phyloP scores from a whole-genome alignment of 2,797 vertebrate species.

The Sebastes baramenuke region DNA sequence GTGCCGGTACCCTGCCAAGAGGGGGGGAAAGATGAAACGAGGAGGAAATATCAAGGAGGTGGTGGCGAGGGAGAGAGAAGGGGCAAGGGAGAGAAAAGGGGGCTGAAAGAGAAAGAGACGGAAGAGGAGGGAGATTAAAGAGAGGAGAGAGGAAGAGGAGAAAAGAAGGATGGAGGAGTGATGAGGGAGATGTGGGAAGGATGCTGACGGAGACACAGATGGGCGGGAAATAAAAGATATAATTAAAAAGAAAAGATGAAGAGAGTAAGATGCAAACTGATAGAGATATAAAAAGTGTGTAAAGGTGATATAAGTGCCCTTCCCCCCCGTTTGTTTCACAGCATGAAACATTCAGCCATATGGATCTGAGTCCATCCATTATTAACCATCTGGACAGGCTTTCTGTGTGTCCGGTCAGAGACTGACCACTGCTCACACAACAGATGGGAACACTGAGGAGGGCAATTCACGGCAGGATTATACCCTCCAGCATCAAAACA shows the following conservation, averaged over 20 bases:
- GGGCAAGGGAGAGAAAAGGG: neutral
- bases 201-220: conserved; percentile 13
- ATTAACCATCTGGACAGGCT: conserved; percentile 52
- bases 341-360: conserved; percentile 47
- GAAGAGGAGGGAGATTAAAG: neutral
- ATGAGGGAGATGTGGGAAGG: neutral
- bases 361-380: conserved; percentile 53
- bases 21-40: conserved; percentile 22
- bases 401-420: conserved; percentile 14
- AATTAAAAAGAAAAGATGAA: neutral
- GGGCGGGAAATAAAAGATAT: neutral
- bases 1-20: neutral
- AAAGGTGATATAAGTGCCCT: neutral
- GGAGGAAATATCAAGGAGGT: neutral
- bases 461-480: neutral
- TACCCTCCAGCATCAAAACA: neutral
- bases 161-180: neutral
- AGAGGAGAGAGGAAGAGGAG: neutral
- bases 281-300: neutral
- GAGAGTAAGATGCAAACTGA: neutral
- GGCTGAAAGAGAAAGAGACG: neutral
- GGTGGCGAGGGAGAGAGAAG: neutral
- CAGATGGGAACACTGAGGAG: conserved; percentile 52
- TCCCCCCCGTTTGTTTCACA: neutral
- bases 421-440: conserved; percentile 25